Evolutionary conservation across 2,113 vertebrate species (phyloP), one percentile per base, ranked within the genome.

Genomic region (Eptesicus fuscus): DNA sequence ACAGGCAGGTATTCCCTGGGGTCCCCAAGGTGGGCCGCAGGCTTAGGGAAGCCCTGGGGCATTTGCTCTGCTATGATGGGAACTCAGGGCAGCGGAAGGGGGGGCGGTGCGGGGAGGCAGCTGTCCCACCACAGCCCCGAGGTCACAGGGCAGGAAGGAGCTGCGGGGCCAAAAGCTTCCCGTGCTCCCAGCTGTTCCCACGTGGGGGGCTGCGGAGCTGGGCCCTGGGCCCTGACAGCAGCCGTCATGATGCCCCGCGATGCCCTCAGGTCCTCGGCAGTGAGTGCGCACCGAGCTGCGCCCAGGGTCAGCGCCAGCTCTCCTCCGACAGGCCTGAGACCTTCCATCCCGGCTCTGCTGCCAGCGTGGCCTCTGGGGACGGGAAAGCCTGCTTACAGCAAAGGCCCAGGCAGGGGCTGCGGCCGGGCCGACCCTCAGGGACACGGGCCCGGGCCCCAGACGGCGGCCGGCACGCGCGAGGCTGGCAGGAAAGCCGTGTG

Each of bases 201-300:
- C 30, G 1, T 4, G 14, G 9, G 42, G 16, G 44, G 53, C 53
- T 8, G 20, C 20, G 53, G 53, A 12, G 67, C 20, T 10, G 42
- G 8, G n/a, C 23, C 1, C 8, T 5, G 30, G 23, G 88, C 4
- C 9, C 4, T 22, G 59, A 10, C 1, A 0, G 4, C 0, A 9
- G 56, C 65, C n/a, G 30, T 22, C 10, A 5, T 0, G 0, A 10
- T 1, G 25, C 51, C 86, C 89, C 13, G 4, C 1, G 0, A 10
- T 1, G 25, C 47, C 88, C 89, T 96, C 97, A 95, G 74, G 95
- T 96, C 56, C 85, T 96, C 95, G 87, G 93, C 96, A 93, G 97
- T 90, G 95, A 96, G 88, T 73, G 65, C 86, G 14, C 65, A 69
- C 47, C 0, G 10, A 32, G 80, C 63, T 47, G 5, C 37, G 0